Evolutionary conservation across 2,113 vertebrate genomes (phyloP), one percentile per base, ranked within the genome.

Genomic region (Trinectes maculatus): DNA sequence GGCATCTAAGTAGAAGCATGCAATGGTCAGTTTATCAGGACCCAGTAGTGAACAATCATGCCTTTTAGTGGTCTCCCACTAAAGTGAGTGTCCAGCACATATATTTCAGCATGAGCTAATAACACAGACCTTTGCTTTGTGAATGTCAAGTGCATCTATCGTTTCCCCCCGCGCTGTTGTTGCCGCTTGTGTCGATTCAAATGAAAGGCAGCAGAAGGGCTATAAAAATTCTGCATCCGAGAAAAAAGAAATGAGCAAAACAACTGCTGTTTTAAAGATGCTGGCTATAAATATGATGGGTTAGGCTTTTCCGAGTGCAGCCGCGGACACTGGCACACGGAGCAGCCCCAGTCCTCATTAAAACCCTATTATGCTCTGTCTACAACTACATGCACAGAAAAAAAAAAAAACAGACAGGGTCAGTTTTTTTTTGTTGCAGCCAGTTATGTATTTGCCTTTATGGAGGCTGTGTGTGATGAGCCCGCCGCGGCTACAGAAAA

Each of bases 371-470:
- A 77, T 53, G 22, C 37, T 79, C 69, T 53, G 70, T 85, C 73
- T n/a, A 71, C 48, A 61, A 71, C 64, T 33, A 22, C n/a, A 29
- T 49, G 22, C 55, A 54, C 24, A 25, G 8, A 21, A 21, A 6
- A 16, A 24, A 2, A 33, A 54, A 71, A 51, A 67, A 63, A 54
- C 19, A 15, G 19, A 51, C 3, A 1, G 21, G 16, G 15, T 57
- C n/a, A 24, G 11, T 69, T 65, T 66, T 69, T 60, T n/a, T 29
- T 29, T n/a, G 15, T 36, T 36, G 6, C 9, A 3, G 46, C 51
- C 59, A 28, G 52, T 76, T 73, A 62, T 75, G 69, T 73, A 73
- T 83, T 65, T 48, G 19, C 59, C 39, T 71, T 72, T 55, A 57
- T 48, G 18, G 39, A 36, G 37, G 47, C 58, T 26, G 46, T 48